Percentiles rank a stretch among this genome's conserved stretches.
Evolutionary conservation across 2,113 vertebrate species (phyloP).

Genomic region (Cathartes aura): DNA sequence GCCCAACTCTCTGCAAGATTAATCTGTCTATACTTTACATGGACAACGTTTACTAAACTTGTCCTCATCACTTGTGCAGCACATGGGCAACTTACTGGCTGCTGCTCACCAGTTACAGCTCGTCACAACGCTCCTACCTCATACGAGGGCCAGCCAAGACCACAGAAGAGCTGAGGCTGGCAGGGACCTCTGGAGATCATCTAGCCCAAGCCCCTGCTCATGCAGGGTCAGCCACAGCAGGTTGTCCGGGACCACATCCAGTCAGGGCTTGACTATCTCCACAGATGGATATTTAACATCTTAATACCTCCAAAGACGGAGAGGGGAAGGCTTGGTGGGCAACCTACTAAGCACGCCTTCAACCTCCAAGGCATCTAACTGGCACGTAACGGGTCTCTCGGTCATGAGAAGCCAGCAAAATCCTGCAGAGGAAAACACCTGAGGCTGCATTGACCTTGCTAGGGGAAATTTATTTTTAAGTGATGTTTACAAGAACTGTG

Average conservation of each 20-base stretch:
- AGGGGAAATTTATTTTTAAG: conserved; percentile 53
- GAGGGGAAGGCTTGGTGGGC: not conserved
- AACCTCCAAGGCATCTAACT: not conserved
- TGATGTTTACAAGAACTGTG: conserved; percentile 58
- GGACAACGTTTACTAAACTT: not conserved
- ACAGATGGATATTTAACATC: not conserved
- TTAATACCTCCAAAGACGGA: not conserved
- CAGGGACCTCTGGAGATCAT: not conserved
- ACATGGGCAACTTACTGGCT: not conserved
- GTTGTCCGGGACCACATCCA: not conserved
- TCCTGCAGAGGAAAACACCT: conserved; percentile 47
- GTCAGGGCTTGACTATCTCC: not conserved
- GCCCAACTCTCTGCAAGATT: not conserved
- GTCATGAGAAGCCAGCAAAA: not conserved
- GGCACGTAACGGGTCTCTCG: not conserved
- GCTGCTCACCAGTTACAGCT: not conserved
- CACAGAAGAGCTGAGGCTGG: not conserved
- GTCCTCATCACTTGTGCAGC: not conserved
- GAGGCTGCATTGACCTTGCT: conserved; percentile 34
- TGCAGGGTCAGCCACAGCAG: not conserved
- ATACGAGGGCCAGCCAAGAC: not conserved
- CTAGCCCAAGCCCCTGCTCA: not conserved
- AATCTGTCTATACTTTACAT: not conserved
- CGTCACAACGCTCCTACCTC: not conserved
- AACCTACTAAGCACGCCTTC: not conserved